phyloP scores from a whole-genome alignment of 2,113 vertebrate species.

The Polyodon spathula region DNA sequence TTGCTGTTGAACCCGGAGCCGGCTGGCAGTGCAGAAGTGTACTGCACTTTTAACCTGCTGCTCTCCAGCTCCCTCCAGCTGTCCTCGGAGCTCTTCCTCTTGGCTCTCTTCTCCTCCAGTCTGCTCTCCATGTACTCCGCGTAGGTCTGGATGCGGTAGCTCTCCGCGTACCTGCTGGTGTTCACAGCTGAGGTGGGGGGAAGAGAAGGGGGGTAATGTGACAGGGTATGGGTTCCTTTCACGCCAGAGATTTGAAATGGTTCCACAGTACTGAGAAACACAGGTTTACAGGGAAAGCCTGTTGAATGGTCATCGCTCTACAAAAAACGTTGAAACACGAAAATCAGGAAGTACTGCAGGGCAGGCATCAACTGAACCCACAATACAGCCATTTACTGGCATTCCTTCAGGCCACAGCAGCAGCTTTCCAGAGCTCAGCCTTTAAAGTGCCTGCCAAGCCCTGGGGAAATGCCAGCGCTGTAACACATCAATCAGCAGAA shows the following conservation, averaged over 20 bases:
- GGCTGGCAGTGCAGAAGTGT: no score
- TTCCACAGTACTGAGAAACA: no score
- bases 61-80: no score
- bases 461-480: constrained; percentile 9
- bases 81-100: constrained; percentile 73
- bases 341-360: no score
- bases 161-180: constrained; percentile 94
- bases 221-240: no score
- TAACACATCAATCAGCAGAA: constrained; percentile 18
- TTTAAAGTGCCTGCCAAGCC: constrained; percentile 14
- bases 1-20: no score
- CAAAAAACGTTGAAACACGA: no score
- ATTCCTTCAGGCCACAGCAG: constrained; percentile 6
- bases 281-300: no score
- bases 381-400: constrained; percentile 6
- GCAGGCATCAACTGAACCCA: background rate
- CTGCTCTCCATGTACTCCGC: constrained; percentile 78
- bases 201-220: no score
- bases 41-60: no score
- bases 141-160: constrained; percentile 93
- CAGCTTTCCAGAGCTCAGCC: background rate
- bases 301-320: no score
- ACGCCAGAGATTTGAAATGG: no score
- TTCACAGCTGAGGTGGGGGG: constrained; percentile 67
- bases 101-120: constrained; percentile 61